Conservation (phyloP, 2,113 vertebrate species). For the Apodemus sylvaticus region DNA sequence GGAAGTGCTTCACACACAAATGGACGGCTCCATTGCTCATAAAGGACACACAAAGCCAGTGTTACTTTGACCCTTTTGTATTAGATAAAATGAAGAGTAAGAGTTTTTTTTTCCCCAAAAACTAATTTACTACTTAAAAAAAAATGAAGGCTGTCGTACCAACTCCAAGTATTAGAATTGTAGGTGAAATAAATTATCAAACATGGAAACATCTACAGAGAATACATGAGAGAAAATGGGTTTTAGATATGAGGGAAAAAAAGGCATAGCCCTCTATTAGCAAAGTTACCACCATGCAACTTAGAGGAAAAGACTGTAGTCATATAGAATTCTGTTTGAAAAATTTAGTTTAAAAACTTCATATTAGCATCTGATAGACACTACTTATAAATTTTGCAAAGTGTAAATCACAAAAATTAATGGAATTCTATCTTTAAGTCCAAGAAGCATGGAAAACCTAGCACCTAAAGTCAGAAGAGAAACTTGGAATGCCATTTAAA, state of each 20-base stretch:
- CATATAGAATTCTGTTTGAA: background rate
- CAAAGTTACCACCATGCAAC: background rate
- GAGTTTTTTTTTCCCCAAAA: background rate
- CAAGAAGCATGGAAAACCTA: background rate
- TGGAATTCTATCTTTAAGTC: conserved; percentile 20
- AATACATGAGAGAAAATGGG: background rate
- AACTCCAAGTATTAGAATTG: background rate
- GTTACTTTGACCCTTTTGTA: background rate
- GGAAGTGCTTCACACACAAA: background rate
- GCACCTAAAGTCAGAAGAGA: background rate
- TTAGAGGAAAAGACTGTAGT: background rate
- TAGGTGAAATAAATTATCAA: background rate
- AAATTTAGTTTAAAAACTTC: background rate
- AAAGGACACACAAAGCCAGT: background rate
- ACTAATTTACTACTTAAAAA: background rate
- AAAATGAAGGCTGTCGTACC: background rate
- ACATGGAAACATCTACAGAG: background rate
- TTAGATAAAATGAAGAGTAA: background rate
- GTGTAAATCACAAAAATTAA: background rate
- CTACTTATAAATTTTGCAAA: background rate
- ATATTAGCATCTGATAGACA: background rate
- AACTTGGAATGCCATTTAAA: background rate
- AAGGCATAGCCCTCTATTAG: background rate
- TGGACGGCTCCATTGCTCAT: background rate
- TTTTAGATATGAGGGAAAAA: background rate